Base-by-base conservation (phyloP, 2,113 vertebrate species). In the Naja naja region DNA sequence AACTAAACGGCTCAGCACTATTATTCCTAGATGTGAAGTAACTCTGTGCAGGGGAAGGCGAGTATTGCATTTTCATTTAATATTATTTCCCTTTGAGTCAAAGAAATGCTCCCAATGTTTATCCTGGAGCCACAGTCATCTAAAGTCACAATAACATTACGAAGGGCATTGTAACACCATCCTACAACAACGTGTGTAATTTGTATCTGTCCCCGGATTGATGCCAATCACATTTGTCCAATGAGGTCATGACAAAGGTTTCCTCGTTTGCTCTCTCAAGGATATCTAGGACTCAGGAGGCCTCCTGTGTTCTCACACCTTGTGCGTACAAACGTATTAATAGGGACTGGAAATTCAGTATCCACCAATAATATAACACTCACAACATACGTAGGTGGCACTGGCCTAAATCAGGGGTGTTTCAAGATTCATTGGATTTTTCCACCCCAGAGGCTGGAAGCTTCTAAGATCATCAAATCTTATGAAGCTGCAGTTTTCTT, bases 1-100 rank as follows among this genome's bases (percentile, higher is more conserved):
- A 58, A 69, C 1, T 34, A 94, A 25, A 53, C 85, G 93, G 45
- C 74, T 93, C 64, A 25, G 89, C 52, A 22, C n/a, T 85, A 1
- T 5, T 9, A 49, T 87, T 55, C 54, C 43, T 69, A 85, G 60
- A 3, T 27, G 1, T 54, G 91, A 91, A 69, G 18, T 64, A n/a
- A 93, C 60, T 89, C 87, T 52, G 25, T 12, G 52, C 74, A 6
- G 43, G 89, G 88, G 18, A 81, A 81, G 74, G 18, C 18, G 2
- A 81, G 20, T 81, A 43, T 23, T 81, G 34, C 34, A 81, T 81
- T 81, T 39, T 34, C 3, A 39, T 22, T 58, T 94, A 2, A 52
- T 47, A 5, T 86, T 27, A 43, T n/a, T 95, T 85, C 49, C n/a
- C 94, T 89, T 94, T 93, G 47, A 58, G 47, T 2, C 92, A 52